Evolutionary conservation across 2,113 vertebrate species (phyloP).

Genomic region (Chrysochloris asiatica): DNA sequence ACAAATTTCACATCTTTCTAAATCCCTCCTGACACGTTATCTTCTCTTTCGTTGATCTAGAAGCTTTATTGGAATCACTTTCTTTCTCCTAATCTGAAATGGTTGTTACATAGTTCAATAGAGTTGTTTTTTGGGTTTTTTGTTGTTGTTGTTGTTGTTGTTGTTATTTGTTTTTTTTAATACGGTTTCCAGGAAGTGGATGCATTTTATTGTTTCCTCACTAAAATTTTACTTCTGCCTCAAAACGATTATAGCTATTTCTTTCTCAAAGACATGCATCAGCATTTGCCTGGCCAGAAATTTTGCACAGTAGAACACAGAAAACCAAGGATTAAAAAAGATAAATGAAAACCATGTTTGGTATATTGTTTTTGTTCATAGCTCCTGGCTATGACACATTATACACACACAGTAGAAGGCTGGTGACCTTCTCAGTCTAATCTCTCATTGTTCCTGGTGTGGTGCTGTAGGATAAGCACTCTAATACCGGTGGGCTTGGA

Average conservation of each 20-base stretch:
- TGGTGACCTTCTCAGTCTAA: not conserved
- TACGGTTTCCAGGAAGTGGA: not conserved
- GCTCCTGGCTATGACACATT: not conserved
- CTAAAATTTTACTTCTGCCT: conserved; percentile 38
- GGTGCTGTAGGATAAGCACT: too few relatives aligned
- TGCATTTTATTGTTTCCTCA: conserved; percentile 7
- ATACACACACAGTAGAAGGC: not conserved
- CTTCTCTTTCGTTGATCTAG: not conserved
- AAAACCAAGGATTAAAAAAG: not conserved
- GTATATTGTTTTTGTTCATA: not conserved
- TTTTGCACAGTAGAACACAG: not conserved
- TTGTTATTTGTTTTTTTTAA: too few relatives aligned
- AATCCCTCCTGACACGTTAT: not conserved
- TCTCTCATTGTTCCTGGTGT: too few relatives aligned
- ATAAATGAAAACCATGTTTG: not conserved
- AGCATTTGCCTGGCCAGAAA: not conserved
- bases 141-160: too few relatives aligned
- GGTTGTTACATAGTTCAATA: not conserved
- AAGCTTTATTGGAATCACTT: conserved; percentile 11
- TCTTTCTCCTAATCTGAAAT: not conserved
- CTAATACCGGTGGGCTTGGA: too few relatives aligned
- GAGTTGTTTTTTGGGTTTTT: too few relatives aligned
- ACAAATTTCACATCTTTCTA: not conserved
- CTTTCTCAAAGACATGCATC: conserved; percentile 14
- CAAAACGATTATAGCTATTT: not conserved